Percentiles rank a stretch among this genome's conserved stretches.
Evolutionary conservation across 2,797 vertebrate genomes (phyloP).

Genomic region (Syndactyla subalaris): DNA sequence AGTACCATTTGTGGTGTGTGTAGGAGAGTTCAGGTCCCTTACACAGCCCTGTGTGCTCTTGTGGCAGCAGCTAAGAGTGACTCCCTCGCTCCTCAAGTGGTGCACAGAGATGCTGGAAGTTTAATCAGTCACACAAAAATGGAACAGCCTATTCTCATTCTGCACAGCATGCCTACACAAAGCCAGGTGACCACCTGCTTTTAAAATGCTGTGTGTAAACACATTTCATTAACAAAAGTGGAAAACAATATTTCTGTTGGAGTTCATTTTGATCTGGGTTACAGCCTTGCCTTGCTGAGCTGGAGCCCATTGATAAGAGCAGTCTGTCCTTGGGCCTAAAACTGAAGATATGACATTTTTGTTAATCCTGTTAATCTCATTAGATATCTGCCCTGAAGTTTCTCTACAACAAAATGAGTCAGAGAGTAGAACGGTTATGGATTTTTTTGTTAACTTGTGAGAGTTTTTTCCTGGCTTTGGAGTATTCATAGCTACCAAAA

Average conservation of each 20-base stretch:
- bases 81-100: background rate
- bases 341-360: background rate
- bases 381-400: constrained; percentile 18
- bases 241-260: background rate
- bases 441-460: background rate
- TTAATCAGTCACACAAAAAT: background rate
- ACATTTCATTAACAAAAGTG: background rate
- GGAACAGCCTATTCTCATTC: background rate
- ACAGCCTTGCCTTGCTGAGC: background rate
- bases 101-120: background rate
- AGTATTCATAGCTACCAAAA: background rate
- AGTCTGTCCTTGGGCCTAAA: background rate
- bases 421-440: background rate
- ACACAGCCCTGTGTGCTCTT: background rate
- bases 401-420: constrained; percentile 3
- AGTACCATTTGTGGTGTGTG: background rate
- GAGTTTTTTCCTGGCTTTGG: background rate
- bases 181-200: background rate
- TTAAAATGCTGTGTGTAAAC: background rate
- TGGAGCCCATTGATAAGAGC: constrained; percentile 38
- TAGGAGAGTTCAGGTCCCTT: background rate
- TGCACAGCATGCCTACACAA: background rate
- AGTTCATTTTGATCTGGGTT: background rate
- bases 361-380: constrained; percentile 23
- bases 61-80: background rate